phyloP scores from a whole-genome alignment of 2,113 vertebrate genomes.

The Istiophorus platypterus region DNA sequence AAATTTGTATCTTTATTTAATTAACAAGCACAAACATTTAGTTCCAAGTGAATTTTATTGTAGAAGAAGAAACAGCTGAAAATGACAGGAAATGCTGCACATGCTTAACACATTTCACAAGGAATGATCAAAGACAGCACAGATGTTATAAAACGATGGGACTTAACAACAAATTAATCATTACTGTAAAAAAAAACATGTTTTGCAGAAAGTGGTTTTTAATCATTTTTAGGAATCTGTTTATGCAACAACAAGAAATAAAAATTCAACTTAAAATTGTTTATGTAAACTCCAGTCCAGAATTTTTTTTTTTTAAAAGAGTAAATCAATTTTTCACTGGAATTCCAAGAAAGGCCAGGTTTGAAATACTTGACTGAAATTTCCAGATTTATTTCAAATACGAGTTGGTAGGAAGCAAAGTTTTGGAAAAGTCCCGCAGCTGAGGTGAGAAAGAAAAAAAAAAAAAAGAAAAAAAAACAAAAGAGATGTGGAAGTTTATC shows the following conservation, averaged over 20 bases:
- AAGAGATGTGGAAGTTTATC: not conserved
- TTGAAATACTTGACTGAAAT: not conserved
- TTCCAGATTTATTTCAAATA: constrained; percentile 5
- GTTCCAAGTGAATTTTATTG: not conserved
- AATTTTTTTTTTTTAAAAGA: too few species aligned
- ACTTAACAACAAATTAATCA: not conserved
- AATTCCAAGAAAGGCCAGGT: not conserved
- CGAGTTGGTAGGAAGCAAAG: not conserved
- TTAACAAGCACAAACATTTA: not conserved
- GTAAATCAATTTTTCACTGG: not conserved
- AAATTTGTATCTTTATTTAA: not conserved
- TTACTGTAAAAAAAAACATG: not conserved
- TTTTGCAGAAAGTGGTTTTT: not conserved
- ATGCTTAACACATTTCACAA: not conserved
- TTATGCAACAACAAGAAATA: not conserved
- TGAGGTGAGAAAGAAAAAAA: not conserved
- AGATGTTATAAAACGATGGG: not conserved
- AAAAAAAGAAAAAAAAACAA: not conserved
- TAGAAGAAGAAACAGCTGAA: not conserved
- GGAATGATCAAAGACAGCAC: not conserved
- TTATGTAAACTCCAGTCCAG: not conserved
- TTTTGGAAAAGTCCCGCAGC: not conserved
- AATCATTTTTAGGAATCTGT: not conserved
- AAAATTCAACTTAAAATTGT: not conserved
- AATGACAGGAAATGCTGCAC: not conserved